Conservation (phyloP, 2,797 vertebrate species). For the Esox lucius region DNA sequence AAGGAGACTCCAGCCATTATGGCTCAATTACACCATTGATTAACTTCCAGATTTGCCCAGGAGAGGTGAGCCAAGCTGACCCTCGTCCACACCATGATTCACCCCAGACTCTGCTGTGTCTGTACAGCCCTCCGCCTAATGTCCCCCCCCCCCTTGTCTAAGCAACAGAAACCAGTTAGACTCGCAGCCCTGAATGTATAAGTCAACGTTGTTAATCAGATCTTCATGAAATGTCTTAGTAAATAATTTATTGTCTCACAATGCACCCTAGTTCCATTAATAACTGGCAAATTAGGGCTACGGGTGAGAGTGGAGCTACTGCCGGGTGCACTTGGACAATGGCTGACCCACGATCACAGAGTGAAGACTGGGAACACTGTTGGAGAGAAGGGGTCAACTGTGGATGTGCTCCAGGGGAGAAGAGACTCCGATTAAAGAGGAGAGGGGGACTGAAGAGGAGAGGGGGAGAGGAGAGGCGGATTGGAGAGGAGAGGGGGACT, state of each 20-base stretch:
- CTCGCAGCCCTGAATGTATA: background rate
- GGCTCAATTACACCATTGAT: background rate
- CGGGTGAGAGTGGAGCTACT: background rate
- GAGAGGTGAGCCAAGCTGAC: background rate
- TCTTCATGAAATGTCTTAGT: background rate
- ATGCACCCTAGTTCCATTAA: background rate
- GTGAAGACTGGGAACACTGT: background rate
- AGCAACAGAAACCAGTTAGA: background rate
- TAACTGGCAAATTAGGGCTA: background rate
- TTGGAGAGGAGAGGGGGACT: background rate
- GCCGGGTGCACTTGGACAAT: background rate
- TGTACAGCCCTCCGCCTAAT: background rate
- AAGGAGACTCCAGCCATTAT: background rate
- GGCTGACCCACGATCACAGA: background rate
- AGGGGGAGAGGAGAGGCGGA: background rate
- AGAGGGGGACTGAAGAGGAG: background rate
- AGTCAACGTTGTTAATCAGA: background rate
- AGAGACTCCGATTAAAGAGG: background rate
- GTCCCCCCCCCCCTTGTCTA: background rate
- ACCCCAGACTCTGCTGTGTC: background rate
- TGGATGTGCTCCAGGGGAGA: background rate
- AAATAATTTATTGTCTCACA: background rate
- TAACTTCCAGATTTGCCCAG: background rate
- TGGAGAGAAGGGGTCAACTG: background rate
- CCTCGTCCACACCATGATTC: background rate